Conservation (phyloP, 2,797 vertebrate genomes). For the Pelodytes ibericus region DNA sequence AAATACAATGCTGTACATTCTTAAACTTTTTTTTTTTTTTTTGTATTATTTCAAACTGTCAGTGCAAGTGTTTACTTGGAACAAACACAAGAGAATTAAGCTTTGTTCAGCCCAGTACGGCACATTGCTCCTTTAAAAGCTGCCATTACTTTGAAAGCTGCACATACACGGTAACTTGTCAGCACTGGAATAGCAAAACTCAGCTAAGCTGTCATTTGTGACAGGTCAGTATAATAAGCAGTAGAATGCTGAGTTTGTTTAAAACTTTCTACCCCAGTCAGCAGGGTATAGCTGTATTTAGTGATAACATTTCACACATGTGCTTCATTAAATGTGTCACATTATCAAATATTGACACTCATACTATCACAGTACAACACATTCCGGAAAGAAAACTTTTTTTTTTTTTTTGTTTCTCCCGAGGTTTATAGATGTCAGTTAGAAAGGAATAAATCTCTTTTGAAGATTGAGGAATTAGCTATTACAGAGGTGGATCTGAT, state of each 20-base stretch:
- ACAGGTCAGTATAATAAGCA: constrained; percentile 76
- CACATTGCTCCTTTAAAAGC: constrained; percentile 70
- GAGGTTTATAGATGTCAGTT: constrained; percentile 61
- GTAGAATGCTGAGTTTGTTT: constrained; percentile 70
- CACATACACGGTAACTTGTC: constrained; percentile 72
- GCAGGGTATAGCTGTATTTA: constrained; percentile 71
- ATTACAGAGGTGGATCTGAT: constrained; percentile 46
- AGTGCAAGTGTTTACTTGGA: constrained; percentile 65
- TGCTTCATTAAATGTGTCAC: constrained; percentile 69
- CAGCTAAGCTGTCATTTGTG: constrained; percentile 77
- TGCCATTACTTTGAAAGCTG: constrained; percentile 70
- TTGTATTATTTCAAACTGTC: constrained; percentile 52
- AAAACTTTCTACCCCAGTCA: constrained; percentile 68
- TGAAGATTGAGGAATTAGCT: constrained; percentile 51
- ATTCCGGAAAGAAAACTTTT: constrained; percentile 57
- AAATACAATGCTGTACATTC: neutral
- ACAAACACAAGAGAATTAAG: constrained; percentile 69
- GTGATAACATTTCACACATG: constrained; percentile 65
- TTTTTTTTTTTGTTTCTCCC: constrained; percentile 46
- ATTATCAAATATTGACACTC: constrained; percentile 66
- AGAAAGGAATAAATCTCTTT: constrained; percentile 55
- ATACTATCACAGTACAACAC: constrained; percentile 64
- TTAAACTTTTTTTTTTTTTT: neutral
- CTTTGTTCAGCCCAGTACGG: constrained; percentile 61
- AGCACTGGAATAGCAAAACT: constrained; percentile 73